These are phyloP conservation scores for Epizoanthus rinbou DNA, from an alignment of 92 coral and sea anemone genomes.

Conservation along the genomic window DNA sequence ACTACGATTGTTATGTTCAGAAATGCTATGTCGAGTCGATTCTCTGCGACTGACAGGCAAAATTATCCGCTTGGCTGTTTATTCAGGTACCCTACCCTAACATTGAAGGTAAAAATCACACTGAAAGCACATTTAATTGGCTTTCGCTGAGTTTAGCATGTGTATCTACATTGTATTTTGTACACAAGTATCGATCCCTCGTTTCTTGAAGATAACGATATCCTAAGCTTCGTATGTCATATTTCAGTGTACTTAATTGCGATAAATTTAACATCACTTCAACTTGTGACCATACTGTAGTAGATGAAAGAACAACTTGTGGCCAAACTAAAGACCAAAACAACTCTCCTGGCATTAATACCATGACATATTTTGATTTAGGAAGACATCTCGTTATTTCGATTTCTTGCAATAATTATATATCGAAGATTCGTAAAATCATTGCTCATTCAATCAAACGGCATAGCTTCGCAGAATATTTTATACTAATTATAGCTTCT, in stretches of 20 bases:
- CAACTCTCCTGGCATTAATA: not conserved
- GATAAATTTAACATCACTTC: not conserved
- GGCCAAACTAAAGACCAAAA: conserved; percentile 1
- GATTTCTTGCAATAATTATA: too few species aligned
- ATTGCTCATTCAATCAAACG: too few species aligned
- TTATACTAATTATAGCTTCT: too few species aligned
- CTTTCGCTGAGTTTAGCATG: not conserved
- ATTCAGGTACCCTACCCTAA: conserved; percentile 27
- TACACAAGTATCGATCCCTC: not conserved
- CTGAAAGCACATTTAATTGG: not conserved
- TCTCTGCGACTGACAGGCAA: not conserved
- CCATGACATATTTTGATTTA: too few species aligned
- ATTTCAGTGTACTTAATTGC: not conserved
- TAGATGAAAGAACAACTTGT: conserved; percentile 27
- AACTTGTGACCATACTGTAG: not conserved
- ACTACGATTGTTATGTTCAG: not conserved
- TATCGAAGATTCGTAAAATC: too few species aligned
- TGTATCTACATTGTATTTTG: not conserved
- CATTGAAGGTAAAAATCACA: not conserved
- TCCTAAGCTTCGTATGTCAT: not conserved
- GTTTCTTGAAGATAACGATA: not conserved
- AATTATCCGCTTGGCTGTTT: not conserved
- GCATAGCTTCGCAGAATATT: too few species aligned
- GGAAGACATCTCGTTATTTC: too few species aligned
- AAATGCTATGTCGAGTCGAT: not conserved